Conservation (phyloP, 2,113 vertebrate species). For the Miniopterus natalensis region DNA sequence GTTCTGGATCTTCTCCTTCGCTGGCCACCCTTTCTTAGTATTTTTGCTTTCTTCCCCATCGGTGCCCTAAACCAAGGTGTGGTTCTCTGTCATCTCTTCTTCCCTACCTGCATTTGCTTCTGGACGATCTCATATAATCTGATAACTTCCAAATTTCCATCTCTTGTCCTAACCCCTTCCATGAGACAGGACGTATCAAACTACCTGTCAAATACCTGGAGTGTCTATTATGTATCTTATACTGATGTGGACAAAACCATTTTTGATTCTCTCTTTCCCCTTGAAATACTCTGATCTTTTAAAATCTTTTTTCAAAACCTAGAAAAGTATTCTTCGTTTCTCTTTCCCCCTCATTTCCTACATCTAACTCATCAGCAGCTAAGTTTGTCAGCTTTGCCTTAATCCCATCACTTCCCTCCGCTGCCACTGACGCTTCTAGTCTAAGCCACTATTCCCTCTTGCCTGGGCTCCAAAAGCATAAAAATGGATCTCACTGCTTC, state of each 20-base stretch:
- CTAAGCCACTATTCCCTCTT: constrained; percentile 23
- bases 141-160: background rate
- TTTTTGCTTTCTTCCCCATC: background rate
- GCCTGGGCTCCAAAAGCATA: background rate
- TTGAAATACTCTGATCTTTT: background rate
- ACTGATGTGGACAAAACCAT: background rate
- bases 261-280: background rate
- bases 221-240: background rate
- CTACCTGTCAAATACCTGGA: background rate
- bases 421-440: background rate
- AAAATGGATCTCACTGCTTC: background rate
- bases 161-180: background rate
- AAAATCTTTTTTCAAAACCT: background rate
- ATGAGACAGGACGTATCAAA: background rate
- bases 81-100: background rate
- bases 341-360: background rate
- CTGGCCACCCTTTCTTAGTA: background rate
- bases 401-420: background rate
- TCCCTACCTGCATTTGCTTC: background rate
- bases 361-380: background rate
- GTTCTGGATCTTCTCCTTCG: background rate
- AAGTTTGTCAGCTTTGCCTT: background rate
- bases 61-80: background rate
- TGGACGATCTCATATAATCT: background rate
- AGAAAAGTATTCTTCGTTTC: background rate